phyloP scores from a whole-genome alignment of 2,888 invertebrate genomes.

The Diarsia brunnea region DNA sequence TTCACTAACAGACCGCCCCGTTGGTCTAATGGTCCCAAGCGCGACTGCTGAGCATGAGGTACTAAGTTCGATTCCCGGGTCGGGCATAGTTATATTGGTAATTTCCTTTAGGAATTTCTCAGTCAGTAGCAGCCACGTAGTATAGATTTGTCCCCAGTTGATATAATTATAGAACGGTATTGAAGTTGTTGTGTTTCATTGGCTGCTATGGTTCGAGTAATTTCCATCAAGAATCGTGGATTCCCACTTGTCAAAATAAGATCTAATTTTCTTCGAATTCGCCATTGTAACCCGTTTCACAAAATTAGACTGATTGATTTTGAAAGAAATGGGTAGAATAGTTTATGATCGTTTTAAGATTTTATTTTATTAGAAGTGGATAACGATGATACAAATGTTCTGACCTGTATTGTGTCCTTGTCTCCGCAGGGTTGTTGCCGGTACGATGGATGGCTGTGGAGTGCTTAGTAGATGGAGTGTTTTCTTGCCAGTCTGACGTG shows the following conservation, averaged over 20 bases:
- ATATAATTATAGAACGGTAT: background rate
- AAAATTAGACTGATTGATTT: background rate
- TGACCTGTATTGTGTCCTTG: background rate
- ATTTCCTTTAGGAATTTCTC: too few relatives aligned
- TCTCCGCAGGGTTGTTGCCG: constrained; percentile 94
- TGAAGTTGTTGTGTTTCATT: background rate
- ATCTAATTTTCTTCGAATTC: background rate
- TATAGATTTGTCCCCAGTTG: too few relatives aligned
- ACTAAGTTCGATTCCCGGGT: too few relatives aligned
- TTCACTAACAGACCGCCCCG: background rate
- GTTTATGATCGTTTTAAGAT: too few relatives aligned
- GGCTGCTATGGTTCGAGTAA: background rate
- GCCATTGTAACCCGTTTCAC: background rate
- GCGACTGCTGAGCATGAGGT: too few relatives aligned
- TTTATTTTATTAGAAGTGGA: too few relatives aligned
- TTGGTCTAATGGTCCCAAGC: too few relatives aligned
- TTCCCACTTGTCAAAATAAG: background rate
- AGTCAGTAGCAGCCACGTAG: too few relatives aligned
- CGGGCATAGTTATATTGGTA: too few relatives aligned
- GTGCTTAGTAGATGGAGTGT: constrained; percentile 98
- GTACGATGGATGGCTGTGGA: constrained; percentile 99
- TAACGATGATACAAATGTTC: background rate
- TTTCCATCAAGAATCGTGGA: background rate
- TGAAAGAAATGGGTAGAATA: background rate
- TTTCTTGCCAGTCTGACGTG: constrained; percentile 98